Evolutionary conservation across 2,113 vertebrate genomes (phyloP).

Genomic region (Triplophysa tibetana): DNA sequence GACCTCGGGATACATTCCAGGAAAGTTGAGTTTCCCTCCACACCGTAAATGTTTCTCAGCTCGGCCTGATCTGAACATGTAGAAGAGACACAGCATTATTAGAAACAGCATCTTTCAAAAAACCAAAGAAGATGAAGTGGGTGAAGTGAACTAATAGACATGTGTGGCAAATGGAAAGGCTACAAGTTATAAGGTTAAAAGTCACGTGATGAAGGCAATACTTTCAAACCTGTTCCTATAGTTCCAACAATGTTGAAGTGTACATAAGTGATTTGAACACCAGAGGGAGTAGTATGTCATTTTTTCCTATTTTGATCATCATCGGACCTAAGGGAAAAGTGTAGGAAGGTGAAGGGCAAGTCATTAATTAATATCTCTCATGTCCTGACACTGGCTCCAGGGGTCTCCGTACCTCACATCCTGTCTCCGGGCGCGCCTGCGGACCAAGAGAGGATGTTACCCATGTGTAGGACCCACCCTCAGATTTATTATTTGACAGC

Average conservation of each 20-base stretch:
- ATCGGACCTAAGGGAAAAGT: not conserved
- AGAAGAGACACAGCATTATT: not conserved
- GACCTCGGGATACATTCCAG: constrained; percentile 78
- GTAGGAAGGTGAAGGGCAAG: constrained; percentile 7
- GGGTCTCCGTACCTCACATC: constrained; percentile 76
- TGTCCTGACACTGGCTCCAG: constrained; percentile 78
- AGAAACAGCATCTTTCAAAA: no score
- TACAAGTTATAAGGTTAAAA: no score
- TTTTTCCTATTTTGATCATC: not conserved
- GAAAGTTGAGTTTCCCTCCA: constrained; percentile 84
- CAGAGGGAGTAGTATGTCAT: not conserved
- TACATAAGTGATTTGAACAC: not conserved
- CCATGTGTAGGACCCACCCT: not conserved
- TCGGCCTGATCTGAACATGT: constrained; percentile 56
- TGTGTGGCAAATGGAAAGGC: no score
- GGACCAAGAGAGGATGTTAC: constrained; percentile 10
- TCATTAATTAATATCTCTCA: constrained; percentile 72
- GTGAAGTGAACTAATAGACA: no score
- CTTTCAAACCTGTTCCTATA: no score
- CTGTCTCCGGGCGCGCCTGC: constrained; percentile 78
- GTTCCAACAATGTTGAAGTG: no score
- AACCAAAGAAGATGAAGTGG: no score
- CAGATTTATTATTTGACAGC: not conserved
- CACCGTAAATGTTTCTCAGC: constrained; percentile 75
- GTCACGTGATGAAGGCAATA: no score